Conservation (phyloP, 2,113 vertebrate species). For the Sminthopsis crassicaudata region DNA sequence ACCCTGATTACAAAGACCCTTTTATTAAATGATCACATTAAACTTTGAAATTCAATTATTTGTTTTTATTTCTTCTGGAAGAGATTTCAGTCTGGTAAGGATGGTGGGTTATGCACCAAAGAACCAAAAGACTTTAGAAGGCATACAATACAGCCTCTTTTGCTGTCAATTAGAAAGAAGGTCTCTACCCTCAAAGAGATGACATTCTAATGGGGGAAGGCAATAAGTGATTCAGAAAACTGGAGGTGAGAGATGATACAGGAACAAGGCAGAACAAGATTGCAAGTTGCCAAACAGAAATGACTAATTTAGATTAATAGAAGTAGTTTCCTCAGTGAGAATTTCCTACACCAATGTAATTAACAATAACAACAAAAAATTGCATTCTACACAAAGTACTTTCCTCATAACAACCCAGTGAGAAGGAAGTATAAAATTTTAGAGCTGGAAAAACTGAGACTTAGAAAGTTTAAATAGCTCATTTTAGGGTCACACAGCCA, state of each 20-base stretch:
- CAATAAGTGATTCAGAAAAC: not conserved
- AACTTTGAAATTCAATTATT: not conserved
- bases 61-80: not conserved
- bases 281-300: not conserved
- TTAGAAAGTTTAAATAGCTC: too few species aligned
- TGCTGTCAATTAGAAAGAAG: not conserved
- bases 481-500: not conserved
- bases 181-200: not conserved
- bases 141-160: not conserved
- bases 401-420: not conserved
- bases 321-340: not conserved
- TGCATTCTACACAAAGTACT: not conserved
- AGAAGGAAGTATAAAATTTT: not conserved
- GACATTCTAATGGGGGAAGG: not conserved
- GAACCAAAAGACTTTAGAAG: not conserved
- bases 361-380: not conserved
- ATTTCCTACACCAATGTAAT: not conserved
- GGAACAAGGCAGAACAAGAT: not conserved
- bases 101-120: not conserved
- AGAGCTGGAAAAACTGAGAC: not conserved
- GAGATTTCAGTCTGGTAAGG: not conserved
- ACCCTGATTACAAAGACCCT: not conserved
- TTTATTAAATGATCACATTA: not conserved
- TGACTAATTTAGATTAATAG: not conserved
- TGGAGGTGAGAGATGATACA: not conserved